phyloP scores from a whole-genome alignment of 2,888 invertebrate genomes.

The Cantharis rustica region DNA sequence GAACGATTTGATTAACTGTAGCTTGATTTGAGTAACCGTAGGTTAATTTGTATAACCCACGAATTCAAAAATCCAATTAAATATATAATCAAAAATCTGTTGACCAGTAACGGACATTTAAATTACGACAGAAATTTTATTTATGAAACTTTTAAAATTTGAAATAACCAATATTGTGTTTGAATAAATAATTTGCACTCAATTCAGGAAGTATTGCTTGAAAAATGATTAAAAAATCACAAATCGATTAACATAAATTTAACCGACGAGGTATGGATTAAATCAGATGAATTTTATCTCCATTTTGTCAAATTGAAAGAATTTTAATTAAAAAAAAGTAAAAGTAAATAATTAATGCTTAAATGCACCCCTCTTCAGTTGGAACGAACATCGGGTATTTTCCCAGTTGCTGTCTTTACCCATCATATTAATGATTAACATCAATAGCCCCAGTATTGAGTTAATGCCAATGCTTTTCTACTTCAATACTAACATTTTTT shows the following conservation, averaged over 20 bases:
- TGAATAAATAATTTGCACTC: neutral
- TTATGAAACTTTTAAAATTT: too few relatives aligned
- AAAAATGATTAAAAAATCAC: neutral
- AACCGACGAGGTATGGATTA: neutral
- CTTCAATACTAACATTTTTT: conserved; percentile 25
- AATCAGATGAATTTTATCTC: neutral
- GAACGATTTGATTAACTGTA: too few relatives aligned
- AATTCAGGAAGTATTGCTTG: neutral
- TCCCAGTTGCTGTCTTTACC: conserved; percentile 31
- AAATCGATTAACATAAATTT: neutral
- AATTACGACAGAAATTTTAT: too few relatives aligned
- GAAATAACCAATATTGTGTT: neutral
- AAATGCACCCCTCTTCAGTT: conserved; percentile 10
- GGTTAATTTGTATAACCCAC: too few relatives aligned
- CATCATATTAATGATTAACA: conserved; percentile 36
- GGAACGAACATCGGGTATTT: conserved; percentile 23
- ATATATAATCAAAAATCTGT: too few relatives aligned
- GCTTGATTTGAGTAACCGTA: too few relatives aligned
- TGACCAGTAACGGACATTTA: neutral
- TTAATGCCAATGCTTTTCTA: conserved; percentile 33
- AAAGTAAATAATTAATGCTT: neutral
- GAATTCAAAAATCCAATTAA: too few relatives aligned
- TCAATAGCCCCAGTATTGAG: conserved; percentile 30
- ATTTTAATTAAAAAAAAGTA: neutral
- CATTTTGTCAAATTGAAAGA: neutral